Conservation (phyloP, 2,888 invertebrate species). For the Mythimna ferrago region DNA sequence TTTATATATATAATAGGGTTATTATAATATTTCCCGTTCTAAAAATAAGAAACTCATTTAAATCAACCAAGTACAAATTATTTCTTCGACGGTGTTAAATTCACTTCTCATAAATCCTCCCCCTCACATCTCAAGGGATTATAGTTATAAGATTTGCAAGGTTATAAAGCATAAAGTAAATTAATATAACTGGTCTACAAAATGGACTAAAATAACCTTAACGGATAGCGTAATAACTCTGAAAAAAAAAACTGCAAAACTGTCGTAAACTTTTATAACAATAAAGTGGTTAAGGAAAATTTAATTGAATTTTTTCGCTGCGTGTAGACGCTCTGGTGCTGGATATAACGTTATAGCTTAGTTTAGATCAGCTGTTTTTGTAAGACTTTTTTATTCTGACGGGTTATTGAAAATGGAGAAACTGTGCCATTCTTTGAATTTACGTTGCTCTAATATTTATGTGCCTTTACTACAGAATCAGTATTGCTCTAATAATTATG, state of each 20-base stretch:
- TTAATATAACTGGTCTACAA: slow-evolving; percentile 18
- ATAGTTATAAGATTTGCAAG: slow-evolving; percentile 12
- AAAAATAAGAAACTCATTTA: neutral
- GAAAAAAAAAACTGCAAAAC: slow-evolving; percentile 16
- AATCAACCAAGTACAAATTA: neutral
- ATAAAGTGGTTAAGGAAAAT: slow-evolving; percentile 33
- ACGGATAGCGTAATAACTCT: slow-evolving; percentile 29
- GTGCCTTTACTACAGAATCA: no score
- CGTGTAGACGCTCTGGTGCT: slow-evolving; percentile 4
- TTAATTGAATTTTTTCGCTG: slow-evolving; percentile 53
- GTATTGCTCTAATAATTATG: no score
- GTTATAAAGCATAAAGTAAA: slow-evolving; percentile 26
- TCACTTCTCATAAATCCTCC: slow-evolving; percentile 24
- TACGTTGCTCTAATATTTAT: neutral
- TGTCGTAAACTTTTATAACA: slow-evolving; percentile 39
- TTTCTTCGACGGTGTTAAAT: slow-evolving; percentile 18
- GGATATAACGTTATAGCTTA: slow-evolving; percentile 12
- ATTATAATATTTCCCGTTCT: neutral
- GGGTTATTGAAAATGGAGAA: neutral
- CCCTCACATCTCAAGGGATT: neutral
- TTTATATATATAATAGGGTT: no score
- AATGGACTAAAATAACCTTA: slow-evolving; percentile 9
- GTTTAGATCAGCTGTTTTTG: slow-evolving; percentile 28
- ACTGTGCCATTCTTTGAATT: neutral
- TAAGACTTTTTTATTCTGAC: slow-evolving; percentile 14